phyloP scores from a whole-genome alignment of 1,140 invertebrate species.

The Nephotettix cincticeps region DNA sequence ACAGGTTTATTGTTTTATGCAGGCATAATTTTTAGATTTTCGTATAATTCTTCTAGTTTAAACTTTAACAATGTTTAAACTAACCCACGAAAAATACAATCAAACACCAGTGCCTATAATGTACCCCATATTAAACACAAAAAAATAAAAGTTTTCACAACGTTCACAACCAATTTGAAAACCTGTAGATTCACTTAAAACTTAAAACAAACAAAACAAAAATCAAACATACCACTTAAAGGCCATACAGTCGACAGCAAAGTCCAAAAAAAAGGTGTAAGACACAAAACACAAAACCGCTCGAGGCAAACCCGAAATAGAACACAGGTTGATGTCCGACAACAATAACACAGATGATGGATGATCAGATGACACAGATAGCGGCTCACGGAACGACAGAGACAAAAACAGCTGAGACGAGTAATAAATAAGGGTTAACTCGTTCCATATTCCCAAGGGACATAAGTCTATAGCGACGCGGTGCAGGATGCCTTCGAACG shows the following conservation, averaged over 20 bases:
- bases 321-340: background rate
- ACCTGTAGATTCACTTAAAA: no score
- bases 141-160: no score
- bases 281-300: background rate
- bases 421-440: conserved; percentile 16
- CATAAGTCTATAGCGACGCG: conserved; percentile 5
- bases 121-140: no score
- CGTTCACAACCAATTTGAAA: background rate
- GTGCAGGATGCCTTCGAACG: background rate
- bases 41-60: no score
- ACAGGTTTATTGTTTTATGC: no score
- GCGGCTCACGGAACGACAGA: background rate
- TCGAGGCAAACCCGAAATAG: background rate
- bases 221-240: background rate
- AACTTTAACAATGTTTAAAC: no score
- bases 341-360: conserved; percentile 8
- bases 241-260: background rate
- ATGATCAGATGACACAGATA: conserved; percentile 7
- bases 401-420: conserved; percentile 9
- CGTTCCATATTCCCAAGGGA: conserved; percentile 21
- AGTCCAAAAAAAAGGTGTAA: background rate
- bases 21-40: no score
- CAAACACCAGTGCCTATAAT: no score
- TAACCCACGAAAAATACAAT: no score
- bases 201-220: background rate